Conservation (phyloP, 92 coral and sea anemone genomes). For the Scolanthus callimorphus region DNA sequence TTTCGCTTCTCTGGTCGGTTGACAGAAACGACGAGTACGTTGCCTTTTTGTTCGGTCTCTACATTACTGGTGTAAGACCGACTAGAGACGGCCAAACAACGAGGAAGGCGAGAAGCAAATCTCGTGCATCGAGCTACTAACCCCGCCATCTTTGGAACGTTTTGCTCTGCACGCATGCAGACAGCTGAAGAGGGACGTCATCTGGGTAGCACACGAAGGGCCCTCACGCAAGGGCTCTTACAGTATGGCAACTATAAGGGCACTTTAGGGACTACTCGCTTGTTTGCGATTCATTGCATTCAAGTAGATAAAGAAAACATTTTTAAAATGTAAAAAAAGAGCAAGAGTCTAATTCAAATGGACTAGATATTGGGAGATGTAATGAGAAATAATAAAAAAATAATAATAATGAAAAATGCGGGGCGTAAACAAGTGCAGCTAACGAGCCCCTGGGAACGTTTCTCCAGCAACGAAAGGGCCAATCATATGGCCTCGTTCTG, state of each 20-base stretch:
- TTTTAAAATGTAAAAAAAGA: too few species aligned
- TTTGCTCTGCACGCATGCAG: slow-evolving; percentile 5
- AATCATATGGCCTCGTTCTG: slow-evolving; percentile 59
- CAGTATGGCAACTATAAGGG: too few species aligned
- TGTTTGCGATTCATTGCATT: background rate
- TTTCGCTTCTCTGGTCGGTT: slow-evolving; percentile 86
- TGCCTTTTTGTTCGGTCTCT: slow-evolving; percentile 66
- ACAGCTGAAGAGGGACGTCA: slow-evolving; percentile 6
- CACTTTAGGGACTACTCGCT: background rate
- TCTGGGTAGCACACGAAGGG: slow-evolving; percentile 1
- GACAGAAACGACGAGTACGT: slow-evolving; percentile 62
- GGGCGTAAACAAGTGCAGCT: too few species aligned
- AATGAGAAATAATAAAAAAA: too few species aligned
- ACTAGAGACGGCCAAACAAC: slow-evolving; percentile 34
- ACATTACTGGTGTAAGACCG: slow-evolving; percentile 55
- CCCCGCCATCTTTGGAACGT: slow-evolving; percentile 50
- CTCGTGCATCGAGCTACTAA: slow-evolving; percentile 9
- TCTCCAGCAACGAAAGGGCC: slow-evolving; percentile 66
- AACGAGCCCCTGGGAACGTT: too few species aligned
- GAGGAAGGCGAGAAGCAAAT: slow-evolving; percentile 32
- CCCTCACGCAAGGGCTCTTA: slow-evolving; percentile 12
- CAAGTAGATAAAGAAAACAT: background rate
- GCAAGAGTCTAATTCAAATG: too few species aligned
- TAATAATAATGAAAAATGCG: too few species aligned
- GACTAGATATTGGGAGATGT: too few species aligned